phyloP scores from a whole-genome alignment of 1,140 invertebrate genomes.

The Drosophila virilis region DNA sequence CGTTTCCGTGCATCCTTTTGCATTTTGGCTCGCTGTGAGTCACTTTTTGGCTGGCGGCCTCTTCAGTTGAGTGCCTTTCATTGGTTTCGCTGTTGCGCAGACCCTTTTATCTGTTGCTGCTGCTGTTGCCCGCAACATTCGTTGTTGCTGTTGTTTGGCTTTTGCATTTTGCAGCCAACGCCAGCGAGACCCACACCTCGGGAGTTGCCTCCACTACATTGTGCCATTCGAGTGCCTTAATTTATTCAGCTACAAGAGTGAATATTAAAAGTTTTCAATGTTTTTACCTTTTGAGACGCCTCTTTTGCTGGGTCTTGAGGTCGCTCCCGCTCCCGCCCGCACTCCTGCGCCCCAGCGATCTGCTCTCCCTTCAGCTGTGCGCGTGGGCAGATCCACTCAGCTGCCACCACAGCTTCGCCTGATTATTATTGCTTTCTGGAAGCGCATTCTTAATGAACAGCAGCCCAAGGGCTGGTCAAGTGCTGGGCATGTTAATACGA shows the following conservation, averaged over 20 bases:
- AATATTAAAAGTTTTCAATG: constrained; percentile 82
- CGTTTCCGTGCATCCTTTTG: constrained; percentile 49
- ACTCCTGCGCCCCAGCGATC: constrained; percentile 9
- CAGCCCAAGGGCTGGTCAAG: constrained; percentile 12
- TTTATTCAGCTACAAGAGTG: constrained; percentile 77
- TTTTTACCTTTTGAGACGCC: constrained; percentile 62
- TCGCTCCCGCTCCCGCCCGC: constrained; percentile 8
- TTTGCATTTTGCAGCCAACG: constrained; percentile 49
- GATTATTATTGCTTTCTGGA: constrained; percentile 70
- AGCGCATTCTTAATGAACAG: constrained; percentile 59
- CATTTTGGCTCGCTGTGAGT: constrained; percentile 66
- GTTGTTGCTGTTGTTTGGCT: constrained; percentile 44
- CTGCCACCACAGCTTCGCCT: constrained; percentile 15
- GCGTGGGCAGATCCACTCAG: constrained; percentile 10
- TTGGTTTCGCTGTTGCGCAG: constrained; percentile 63
- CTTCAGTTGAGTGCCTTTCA: constrained; percentile 72
- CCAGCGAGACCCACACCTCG: not conserved
- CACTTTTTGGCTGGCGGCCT: constrained; percentile 42
- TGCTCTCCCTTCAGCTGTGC: not conserved
- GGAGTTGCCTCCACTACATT: not conserved
- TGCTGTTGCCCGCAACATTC: not conserved
- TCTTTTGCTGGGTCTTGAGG: constrained; percentile 39
- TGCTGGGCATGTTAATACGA: constrained; percentile 17
- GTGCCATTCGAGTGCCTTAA: constrained; percentile 58
- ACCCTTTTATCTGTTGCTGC: constrained; percentile 62